These are phyloP conservation scores for Eueides isabella DNA, from an alignment of 1,140 invertebrate genomes.

Conservation along the genomic window DNA sequence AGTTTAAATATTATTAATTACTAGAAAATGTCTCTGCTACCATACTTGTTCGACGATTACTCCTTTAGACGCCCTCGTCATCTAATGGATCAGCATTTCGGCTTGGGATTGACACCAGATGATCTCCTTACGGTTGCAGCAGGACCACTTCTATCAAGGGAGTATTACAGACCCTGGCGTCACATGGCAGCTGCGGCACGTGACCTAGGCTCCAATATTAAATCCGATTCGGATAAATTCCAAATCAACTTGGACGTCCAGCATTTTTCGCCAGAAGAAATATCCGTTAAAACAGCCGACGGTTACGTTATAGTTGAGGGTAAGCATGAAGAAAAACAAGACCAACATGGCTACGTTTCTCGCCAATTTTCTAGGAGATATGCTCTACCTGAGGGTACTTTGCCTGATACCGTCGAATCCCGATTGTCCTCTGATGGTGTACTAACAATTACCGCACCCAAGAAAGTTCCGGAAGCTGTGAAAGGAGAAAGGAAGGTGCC, in stretches of 20 bases:
- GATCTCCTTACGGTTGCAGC: conserved; percentile 76
- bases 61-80: conserved; percentile 72
- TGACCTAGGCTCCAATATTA: conserved; percentile 70
- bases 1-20: not conserved
- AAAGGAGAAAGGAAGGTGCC: conserved; percentile 84
- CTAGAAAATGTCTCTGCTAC: conserved; percentile 58
- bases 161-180: conserved; percentile 83
- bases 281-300: conserved; percentile 89
- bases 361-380: conserved; percentile 85
- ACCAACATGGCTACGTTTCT: conserved; percentile 83
- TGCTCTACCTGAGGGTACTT: conserved; percentile 84
- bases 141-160: conserved; percentile 55
- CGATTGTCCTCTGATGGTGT: conserved; percentile 90
- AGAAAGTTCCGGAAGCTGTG: conserved; percentile 81
- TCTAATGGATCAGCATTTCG: conserved; percentile 85
- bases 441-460: conserved; percentile 87
- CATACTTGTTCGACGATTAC: conserved; percentile 57
- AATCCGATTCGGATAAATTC: conserved; percentile 75
- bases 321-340: conserved; percentile 86
- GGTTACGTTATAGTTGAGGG: conserved; percentile 86
- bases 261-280: conserved; percentile 89
- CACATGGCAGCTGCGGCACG: conserved; percentile 55
- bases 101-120: conserved; percentile 80
- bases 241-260: conserved; percentile 87
- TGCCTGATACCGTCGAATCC: conserved; percentile 87